Evolutionary conservation across 2,888 invertebrate genomes (phyloP).

Genomic region (Phaedon cochleariae): DNA sequence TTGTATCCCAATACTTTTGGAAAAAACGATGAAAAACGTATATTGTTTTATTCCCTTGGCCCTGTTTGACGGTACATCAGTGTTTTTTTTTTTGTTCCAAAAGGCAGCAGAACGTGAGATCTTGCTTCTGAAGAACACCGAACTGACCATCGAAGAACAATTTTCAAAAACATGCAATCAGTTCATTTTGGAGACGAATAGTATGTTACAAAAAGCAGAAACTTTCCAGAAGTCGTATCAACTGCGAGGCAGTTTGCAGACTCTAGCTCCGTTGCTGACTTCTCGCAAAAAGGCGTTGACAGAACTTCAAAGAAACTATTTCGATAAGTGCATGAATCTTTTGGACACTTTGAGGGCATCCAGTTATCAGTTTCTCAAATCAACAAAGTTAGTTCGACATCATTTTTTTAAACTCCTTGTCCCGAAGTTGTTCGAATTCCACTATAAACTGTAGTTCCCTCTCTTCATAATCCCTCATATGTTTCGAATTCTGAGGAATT

Average conservation of each 20-base stretch:
- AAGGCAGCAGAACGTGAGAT: constrained; percentile 33
- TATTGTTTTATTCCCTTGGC: too few relatives aligned
- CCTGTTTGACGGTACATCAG: too few relatives aligned
- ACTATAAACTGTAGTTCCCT: too few relatives aligned
- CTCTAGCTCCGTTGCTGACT: neutral
- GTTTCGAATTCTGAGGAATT: too few relatives aligned
- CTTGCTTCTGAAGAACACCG: constrained; percentile 15
- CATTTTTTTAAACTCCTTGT: too few relatives aligned
- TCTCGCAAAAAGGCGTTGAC: neutral
- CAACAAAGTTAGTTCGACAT: constrained; percentile 29
- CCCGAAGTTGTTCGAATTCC: too few relatives aligned
- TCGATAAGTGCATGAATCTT: neutral
- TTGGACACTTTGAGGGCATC: constrained; percentile 33
- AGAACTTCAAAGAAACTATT: neutral
- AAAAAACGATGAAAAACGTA: too few relatives aligned
- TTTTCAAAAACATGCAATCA: neutral
- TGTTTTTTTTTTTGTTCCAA: too few relatives aligned
- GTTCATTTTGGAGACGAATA: neutral
- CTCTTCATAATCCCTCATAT: too few relatives aligned
- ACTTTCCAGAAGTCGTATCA: constrained; percentile 8
- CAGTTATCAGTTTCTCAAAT: constrained; percentile 29
- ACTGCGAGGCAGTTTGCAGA: constrained; percentile 1
- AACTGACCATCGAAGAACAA: neutral
- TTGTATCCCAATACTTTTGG: too few relatives aligned
- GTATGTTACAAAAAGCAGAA: neutral